Conservation (phyloP, 2,888 invertebrate genomes). For the Drosophila neotestacea region DNA sequence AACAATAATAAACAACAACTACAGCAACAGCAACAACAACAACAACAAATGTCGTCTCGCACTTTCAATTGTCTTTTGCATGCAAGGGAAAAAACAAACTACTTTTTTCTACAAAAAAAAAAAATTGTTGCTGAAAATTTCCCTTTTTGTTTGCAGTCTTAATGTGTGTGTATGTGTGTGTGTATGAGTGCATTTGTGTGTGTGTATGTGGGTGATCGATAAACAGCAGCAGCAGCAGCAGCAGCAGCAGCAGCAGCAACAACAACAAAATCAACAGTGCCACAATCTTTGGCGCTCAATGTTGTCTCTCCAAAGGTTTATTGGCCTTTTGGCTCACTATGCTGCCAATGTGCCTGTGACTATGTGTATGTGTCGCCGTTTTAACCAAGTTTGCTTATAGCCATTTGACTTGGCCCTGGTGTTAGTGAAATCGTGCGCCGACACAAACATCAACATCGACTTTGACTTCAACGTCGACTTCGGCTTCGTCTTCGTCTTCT, state of each 20-base stretch:
- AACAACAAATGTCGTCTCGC: conserved; percentile 50
- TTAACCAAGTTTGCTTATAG: conserved; percentile 55
- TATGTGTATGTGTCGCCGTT: conserved; percentile 59
- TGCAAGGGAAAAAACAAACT: conserved; percentile 33
- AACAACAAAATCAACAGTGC: conserved; percentile 36
- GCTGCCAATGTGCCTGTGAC: conserved; percentile 8
- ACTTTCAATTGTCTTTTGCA: conserved; percentile 73
- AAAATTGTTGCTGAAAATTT: conserved; percentile 54
- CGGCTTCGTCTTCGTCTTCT: conserved; percentile 48
- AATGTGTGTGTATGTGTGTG: conserved; percentile 4
- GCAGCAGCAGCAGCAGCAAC: conserved; percentile 29
- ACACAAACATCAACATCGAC: conserved; percentile 25
- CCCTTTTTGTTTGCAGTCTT: conserved; percentile 61
- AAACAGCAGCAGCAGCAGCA: conserved; percentile 52
- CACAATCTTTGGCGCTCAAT: conserved; percentile 51
- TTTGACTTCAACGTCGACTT: conserved; percentile 25
- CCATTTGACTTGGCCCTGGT: conserved; percentile 56
- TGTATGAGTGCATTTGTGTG: conserved; percentile 22
- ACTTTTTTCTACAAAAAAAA: conserved; percentile 4
- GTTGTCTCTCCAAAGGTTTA: conserved; percentile 67
- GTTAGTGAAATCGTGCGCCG: conserved; percentile 41
- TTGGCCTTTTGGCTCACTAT: conserved; percentile 74
- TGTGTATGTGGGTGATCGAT: conserved; percentile 66
- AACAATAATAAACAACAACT: conserved; percentile 12
- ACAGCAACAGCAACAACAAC: conserved; percentile 17